These are phyloP conservation scores for Xestia sexstrigata DNA, from an alignment of 2,888 invertebrate species.

Conservation along the genomic window DNA sequence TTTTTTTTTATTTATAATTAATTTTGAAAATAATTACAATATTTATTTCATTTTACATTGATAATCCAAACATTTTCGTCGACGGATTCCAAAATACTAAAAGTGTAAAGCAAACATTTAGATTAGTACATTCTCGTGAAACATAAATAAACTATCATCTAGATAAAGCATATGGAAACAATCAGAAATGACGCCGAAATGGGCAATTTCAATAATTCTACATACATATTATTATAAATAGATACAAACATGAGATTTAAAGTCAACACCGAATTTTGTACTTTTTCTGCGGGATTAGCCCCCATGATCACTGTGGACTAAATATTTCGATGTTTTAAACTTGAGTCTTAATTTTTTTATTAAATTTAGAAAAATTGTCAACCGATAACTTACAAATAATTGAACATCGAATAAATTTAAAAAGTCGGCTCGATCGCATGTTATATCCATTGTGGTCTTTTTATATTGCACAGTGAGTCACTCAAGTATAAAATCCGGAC, in stretches of 20 bases:
- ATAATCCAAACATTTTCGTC: constrained; percentile 87
- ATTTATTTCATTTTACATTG: constrained; percentile 84
- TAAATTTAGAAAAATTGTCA: constrained; percentile 89
- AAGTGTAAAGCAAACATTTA: constrained; percentile 83
- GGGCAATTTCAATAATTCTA: constrained; percentile 87
- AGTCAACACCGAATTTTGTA: constrained; percentile 91
- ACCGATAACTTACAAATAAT: constrained; percentile 86
- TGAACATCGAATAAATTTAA: constrained; percentile 76
- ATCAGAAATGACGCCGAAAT: constrained; percentile 84
- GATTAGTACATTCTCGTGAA: constrained; percentile 82
- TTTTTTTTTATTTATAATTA: constrained; percentile 85
- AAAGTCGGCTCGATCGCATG: constrained; percentile 80
- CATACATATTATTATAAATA: constrained; percentile 80
- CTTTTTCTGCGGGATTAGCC: constrained; percentile 87
- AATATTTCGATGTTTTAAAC: constrained; percentile 89
- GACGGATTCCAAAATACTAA: constrained; percentile 89
- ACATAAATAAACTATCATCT: constrained; percentile 87
- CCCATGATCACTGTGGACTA: constrained; percentile 89
- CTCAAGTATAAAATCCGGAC: constrained; percentile 88
- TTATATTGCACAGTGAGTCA: constrained; percentile 86
- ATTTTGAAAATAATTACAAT: constrained; percentile 89
- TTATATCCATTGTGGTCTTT: constrained; percentile 90
- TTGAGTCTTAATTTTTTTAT: constrained; percentile 85
- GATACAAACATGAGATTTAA: constrained; percentile 87
- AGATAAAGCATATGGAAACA: constrained; percentile 84